Percentiles rank a stretch among this genome's conserved stretches.
Conservation (phyloP, 2,888 invertebrate species). For the Malacosoma neustria region DNA sequence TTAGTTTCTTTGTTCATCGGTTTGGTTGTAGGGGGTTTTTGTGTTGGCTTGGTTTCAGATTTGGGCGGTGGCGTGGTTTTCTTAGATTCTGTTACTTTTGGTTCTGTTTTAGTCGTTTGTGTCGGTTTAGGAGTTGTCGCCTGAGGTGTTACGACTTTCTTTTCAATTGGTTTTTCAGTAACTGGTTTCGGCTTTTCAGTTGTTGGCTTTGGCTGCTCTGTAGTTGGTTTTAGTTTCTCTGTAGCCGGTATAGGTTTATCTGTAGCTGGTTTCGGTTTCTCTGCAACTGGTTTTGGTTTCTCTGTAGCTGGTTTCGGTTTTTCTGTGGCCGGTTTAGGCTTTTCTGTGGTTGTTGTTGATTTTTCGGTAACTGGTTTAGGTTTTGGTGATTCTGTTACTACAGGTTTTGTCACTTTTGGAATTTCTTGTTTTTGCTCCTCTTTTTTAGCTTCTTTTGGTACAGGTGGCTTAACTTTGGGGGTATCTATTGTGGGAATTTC, state of each 20-base stretch:
- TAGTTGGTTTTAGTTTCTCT: conserved; percentile 8
- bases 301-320: conserved; percentile 1
- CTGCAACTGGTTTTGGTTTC: conserved; percentile 5
- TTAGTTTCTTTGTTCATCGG: too few species aligned
- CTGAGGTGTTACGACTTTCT: not conserved
- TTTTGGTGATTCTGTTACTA: conserved; percentile 2
- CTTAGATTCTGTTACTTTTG: conserved; percentile 11
- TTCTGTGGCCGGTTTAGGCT: not conserved
- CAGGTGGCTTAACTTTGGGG: conserved; percentile 10
- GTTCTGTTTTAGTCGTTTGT: conserved; percentile 6
- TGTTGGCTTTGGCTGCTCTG: conserved; percentile 5
- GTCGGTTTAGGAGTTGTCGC: conserved; percentile 1
- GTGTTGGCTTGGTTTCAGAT: conserved; percentile 12
- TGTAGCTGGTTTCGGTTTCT: conserved; percentile 3
- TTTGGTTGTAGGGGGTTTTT: conserved; percentile 9
- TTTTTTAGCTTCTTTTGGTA: not conserved
- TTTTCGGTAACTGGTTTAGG: not conserved
- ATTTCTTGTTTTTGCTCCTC: conserved; percentile 13
- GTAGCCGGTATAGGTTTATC: conserved; percentile 3
- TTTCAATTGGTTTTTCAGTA: conserved; percentile 2
- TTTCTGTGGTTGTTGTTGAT: conserved; percentile 1
- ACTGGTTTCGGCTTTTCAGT: conserved; percentile 2
- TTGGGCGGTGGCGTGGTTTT: conserved; percentile 1
- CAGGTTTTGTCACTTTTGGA: conserved; percentile 10
- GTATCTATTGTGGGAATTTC: conserved; percentile 5